Evolutionary conservation across 2,113 vertebrate species (phyloP), one percentile per base, ranked within the genome.

Genomic region (Haemorhous mexicanus): DNA sequence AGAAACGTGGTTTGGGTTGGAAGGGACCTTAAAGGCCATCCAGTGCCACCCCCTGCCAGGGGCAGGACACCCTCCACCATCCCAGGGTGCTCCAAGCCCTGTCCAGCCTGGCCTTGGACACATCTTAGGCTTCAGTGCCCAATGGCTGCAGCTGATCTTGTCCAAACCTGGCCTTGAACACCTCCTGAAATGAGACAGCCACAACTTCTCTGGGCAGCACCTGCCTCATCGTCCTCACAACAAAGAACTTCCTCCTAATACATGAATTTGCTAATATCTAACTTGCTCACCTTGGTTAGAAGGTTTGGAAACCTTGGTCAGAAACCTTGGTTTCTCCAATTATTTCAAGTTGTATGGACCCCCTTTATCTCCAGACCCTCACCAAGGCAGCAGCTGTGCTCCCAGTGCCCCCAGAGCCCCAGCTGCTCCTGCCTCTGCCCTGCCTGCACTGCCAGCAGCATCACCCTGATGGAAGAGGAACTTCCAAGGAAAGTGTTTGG

Each of bases 251-350:
- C 46, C 28, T 61, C 53, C 39, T 26, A 8, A n/a, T 5, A n/a
- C 15, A 22, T 56, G 0, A 10, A 43, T 13, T 16, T 56, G 58
- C 35, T 18, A 16, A 50, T 15, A 47, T 8, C 26, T 26, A 16
- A 28, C 37, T 39, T 28, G 14, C 18, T 82, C 1, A 0, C 7
- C 49, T 43, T 30, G 2, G 4, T 19, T 81, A 28, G 50, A 52
- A 52, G 5, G 26, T 52, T 27, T 52, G 28, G 26, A 52, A 52
- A 52, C 26, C 15, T 50, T 50, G 49, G 49, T 50, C 27, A 50
- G 49, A 50, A 26, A 0, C 8, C 44, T 46, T 28, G 2, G 4
- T 24, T 84, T 75, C 52, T 59, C 47, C 53, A 5, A 6, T 33
- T 15, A 35, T 14, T 59, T 55, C 16, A 1, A 49, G 13, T 21